Conservation (phyloP, 2,113 vertebrate genomes). For the Chrysemys picta region DNA sequence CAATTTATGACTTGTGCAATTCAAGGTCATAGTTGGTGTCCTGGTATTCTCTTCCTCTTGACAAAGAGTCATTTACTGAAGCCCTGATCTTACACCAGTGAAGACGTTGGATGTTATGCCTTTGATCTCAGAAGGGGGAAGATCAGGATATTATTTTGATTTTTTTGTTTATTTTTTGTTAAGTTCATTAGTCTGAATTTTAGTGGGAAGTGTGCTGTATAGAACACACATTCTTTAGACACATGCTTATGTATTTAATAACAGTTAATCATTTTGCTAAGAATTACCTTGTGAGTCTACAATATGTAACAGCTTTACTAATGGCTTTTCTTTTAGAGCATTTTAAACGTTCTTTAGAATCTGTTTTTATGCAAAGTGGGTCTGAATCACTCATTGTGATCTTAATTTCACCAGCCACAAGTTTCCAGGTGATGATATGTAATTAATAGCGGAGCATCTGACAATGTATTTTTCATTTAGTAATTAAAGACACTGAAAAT, state of each 20-base stretch:
- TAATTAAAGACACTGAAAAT: not conserved
- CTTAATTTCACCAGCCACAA: not conserved
- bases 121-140: not conserved
- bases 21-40: not conserved
- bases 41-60: not conserved
- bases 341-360: not conserved
- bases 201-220: not conserved
- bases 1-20: not conserved
- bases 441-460: not conserved
- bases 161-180: not conserved
- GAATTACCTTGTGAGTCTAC: not conserved
- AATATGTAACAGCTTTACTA: not conserved
- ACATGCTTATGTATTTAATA: not conserved
- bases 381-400: accelerated
- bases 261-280: not conserved
- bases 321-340: not conserved
- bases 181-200: not conserved
- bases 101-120: not conserved
- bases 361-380: not conserved
- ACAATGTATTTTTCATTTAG: accelerated
- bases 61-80: not conserved
- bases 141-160: not conserved
- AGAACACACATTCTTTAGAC: not conserved
- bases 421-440: not conserved
- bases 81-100: not conserved